Conservation (phyloP, 2,113 vertebrate species). For the Aptenodytes forsteri region DNA sequence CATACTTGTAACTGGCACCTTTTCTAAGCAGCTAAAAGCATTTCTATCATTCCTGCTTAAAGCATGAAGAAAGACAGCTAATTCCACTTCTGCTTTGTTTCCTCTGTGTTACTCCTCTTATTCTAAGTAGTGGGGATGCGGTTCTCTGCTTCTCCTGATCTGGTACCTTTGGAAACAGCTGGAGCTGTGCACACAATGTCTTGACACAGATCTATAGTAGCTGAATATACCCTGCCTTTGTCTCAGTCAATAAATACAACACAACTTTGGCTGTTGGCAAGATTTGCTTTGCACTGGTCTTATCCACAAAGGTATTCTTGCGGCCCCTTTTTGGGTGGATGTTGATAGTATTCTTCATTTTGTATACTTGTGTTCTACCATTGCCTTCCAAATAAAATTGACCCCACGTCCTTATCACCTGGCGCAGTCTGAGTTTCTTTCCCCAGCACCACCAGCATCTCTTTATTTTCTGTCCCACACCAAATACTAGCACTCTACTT, state of each 20-base stretch:
- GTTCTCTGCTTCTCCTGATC: not conserved
- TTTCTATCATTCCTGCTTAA: not conserved
- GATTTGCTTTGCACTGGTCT: not conserved
- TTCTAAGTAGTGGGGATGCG: not conserved
- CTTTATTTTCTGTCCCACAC: not conserved
- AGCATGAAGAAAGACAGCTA: not conserved
- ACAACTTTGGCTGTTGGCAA: not conserved
- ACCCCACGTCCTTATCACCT: not conserved
- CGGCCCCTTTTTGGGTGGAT: not conserved
- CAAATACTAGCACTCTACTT: not conserved
- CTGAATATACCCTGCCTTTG: not conserved
- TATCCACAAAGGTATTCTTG: not conserved
- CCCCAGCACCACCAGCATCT: not conserved
- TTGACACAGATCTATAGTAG: not conserved
- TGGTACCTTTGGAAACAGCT: not conserved
- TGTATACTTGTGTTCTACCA: not conserved
- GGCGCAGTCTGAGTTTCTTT: accelerated
- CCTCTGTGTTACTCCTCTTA: not conserved
- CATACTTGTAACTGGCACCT: not conserved
- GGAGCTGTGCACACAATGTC: not conserved
- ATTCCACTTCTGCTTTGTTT: not conserved
- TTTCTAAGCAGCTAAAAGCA: not conserved
- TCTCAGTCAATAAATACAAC: not conserved
- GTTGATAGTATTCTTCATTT: not conserved
- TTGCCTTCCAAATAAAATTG: not conserved